A percentile compares a stretch with the other conserved stretches of the same genome.
phyloP scores from a whole-genome alignment of 2,113 vertebrate genomes.

The Irena cyanogastra region DNA sequence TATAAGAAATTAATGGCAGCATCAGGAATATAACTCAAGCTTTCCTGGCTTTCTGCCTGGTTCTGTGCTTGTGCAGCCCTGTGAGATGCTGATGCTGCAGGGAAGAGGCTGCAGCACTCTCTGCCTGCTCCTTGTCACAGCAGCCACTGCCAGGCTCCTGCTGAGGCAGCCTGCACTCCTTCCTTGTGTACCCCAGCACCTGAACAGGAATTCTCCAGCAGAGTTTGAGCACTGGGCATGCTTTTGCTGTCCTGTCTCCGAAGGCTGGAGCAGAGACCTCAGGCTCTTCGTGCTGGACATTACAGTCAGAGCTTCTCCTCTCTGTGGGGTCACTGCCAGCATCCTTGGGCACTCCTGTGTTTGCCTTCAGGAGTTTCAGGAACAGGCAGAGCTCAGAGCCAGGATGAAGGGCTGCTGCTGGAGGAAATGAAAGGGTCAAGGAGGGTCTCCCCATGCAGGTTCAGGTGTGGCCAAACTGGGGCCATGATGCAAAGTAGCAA shows the following conservation, averaged over 20 bases:
- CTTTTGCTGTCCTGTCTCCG: background rate
- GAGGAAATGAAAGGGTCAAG: background rate
- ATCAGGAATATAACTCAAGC: constrained; percentile 49
- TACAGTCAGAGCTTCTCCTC: background rate
- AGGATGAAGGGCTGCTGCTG: background rate
- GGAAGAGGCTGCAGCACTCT: background rate
- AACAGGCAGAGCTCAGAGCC: background rate
- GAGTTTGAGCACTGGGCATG: rapidly evolving
- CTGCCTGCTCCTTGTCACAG: background rate
- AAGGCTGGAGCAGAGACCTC: background rate
- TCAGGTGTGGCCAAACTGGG: background rate
- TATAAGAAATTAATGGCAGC: constrained; percentile 52
- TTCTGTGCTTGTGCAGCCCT: background rate
- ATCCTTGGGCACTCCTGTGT: background rate
- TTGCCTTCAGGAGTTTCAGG: background rate
- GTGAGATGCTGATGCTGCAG: background rate
- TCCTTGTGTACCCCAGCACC: background rate
- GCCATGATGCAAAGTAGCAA: background rate
- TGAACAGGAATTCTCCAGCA: background rate
- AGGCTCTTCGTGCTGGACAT: background rate
- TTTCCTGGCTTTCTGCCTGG: constrained; percentile 28
- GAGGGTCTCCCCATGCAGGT: background rate
- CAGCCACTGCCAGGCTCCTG: background rate
- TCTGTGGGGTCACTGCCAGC: rapidly evolving
- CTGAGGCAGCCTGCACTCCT: background rate